phyloP scores from a whole-genome alignment of 2,888 invertebrate genomes.

The Ypsolopha sequella region DNA sequence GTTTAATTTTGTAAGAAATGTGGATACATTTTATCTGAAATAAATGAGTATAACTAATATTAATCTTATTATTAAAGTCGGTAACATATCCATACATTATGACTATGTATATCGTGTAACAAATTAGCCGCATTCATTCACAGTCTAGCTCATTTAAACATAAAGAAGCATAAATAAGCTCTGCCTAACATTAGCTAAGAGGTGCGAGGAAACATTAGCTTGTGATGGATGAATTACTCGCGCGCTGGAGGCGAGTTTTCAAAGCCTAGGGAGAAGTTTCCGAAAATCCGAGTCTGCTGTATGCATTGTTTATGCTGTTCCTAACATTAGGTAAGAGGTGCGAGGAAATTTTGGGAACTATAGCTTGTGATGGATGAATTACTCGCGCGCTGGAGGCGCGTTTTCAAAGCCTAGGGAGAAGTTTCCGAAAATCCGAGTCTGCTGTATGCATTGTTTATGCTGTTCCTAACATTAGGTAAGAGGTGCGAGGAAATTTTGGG shows the following conservation, averaged over 20 bases:
- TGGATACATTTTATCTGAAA: no score
- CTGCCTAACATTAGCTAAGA: slow-evolving; percentile 18
- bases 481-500: background rate
- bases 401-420: no score
- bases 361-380: slow-evolving; percentile 13
- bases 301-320: slow-evolving; percentile 20
- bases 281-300: no score
- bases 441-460: slow-evolving; percentile 15
- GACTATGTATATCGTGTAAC: no score
- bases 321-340: slow-evolving; percentile 15
- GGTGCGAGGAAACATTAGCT: slow-evolving; percentile 2
- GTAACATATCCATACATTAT: no score
- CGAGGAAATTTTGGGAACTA: background rate
- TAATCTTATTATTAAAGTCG: no score
- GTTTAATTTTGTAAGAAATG: no score
- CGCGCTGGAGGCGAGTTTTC: background rate
- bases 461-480: slow-evolving; percentile 19
- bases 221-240: slow-evolving; percentile 12
- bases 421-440: no score
- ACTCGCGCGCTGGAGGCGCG: background rate
- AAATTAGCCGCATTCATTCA: no score
- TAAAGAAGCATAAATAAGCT: slow-evolving; percentile 37
- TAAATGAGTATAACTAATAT: no score
- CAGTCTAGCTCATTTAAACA: slow-evolving; percentile 12
- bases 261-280: no score